Evolutionary conservation across 2,888 invertebrate genomes (phyloP).

Genomic region (Limulus polyphemus): DNA sequence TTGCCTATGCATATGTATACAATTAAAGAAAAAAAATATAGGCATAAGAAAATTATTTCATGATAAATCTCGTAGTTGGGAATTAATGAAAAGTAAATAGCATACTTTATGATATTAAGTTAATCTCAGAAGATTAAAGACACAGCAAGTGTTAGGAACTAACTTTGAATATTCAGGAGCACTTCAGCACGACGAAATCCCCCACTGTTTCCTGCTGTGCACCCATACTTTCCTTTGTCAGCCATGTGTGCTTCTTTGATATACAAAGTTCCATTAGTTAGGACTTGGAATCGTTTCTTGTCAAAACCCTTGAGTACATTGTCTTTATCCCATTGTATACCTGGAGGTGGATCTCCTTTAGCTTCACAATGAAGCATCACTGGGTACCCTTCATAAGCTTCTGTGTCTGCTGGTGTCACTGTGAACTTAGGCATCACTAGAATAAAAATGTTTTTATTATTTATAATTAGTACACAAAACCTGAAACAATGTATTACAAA

Average conservation of each 20-base stretch:
- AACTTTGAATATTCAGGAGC: slow-evolving; percentile 61
- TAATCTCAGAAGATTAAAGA: no score
- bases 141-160: slow-evolving; percentile 29
- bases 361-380: slow-evolving; percentile 71
- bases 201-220: slow-evolving; percentile 88
- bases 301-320: slow-evolving; percentile 54
- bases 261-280: slow-evolving; percentile 69
- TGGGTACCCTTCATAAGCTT: slow-evolving; percentile 57
- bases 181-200: slow-evolving; percentile 72
- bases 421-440: slow-evolving; percentile 68
- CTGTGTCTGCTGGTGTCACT: slow-evolving; percentile 59
- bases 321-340: slow-evolving; percentile 85
- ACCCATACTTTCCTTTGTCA: slow-evolving; percentile 73
- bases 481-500: no score
- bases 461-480: no score
- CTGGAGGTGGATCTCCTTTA: slow-evolving; percentile 74
- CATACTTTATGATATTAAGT: no score
- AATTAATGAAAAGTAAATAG: no score
- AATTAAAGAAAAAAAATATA: no score
- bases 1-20: no score
- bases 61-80: no score
- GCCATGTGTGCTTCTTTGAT: slow-evolving; percentile 59
- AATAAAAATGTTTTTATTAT: no score
- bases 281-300: slow-evolving; percentile 39
- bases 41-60: no score